Evolutionary conservation across 2,888 invertebrate genomes (phyloP).

Genomic region (Antheraea yamamai): DNA sequence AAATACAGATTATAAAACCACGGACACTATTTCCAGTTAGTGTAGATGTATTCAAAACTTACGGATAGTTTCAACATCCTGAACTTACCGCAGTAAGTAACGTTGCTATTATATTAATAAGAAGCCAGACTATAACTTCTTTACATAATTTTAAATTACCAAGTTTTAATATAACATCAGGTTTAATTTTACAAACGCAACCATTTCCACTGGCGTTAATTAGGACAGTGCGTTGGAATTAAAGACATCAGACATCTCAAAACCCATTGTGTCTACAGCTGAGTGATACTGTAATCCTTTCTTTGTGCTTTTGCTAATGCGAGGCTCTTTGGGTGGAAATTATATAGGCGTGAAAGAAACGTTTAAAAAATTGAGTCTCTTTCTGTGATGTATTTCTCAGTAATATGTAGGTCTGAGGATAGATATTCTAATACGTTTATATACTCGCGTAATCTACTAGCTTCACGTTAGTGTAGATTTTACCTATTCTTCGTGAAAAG

Average conservation of each 20-base stretch:
- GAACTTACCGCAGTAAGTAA: too few relatives aligned
- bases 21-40: too few relatives aligned
- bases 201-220: constrained; percentile 14
- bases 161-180: neutral
- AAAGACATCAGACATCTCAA: constrained; percentile 24
- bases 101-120: neutral
- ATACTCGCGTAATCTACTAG: too few relatives aligned
- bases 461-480: too few relatives aligned
- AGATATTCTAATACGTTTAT: neutral
- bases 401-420: neutral
- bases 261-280: constrained; percentile 26
- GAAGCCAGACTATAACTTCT: neutral
- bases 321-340: constrained; percentile 23
- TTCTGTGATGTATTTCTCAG: neutral
- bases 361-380: constrained; percentile 5
- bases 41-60: too few relatives aligned
- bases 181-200: neutral
- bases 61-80: too few relatives aligned
- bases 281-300: constrained; percentile 32
- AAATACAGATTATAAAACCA: too few relatives aligned
- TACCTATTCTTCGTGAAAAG: too few relatives aligned
- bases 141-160: neutral
- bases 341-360: constrained; percentile 16
- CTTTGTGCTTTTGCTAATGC: constrained; percentile 35
- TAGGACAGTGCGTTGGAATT: constrained; percentile 18